Percentiles rank a stretch among this genome's conserved stretches.
Evolutionary conservation across 2,888 invertebrate species (phyloP).

Genomic region (Acrocyrtus sp.): DNA sequence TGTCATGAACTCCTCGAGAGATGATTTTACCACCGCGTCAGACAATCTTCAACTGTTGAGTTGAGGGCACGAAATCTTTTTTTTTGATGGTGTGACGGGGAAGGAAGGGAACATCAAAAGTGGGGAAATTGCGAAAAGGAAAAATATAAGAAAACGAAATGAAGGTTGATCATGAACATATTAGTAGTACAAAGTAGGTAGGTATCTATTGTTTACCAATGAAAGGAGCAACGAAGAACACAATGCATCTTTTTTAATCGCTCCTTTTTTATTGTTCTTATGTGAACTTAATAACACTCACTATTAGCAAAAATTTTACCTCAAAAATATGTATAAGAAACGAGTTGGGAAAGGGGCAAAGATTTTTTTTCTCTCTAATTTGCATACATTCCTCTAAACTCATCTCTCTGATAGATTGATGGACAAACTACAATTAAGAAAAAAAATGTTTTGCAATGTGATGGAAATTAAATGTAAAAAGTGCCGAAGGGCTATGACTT

Average conservation of each 20-base stretch:
- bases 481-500: conserved; percentile 44
- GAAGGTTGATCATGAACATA: not conserved
- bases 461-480: not conserved
- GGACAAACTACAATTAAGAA: conserved; percentile 37
- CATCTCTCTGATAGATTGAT: conserved; percentile 32
- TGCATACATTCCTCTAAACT: conserved; percentile 11
- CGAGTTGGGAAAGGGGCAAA: too few species aligned
- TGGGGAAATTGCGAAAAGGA: conserved; percentile 14
- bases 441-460: not conserved
- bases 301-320: not conserved
- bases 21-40: conserved; percentile 8
- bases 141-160: conserved; percentile 1
- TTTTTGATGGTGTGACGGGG: not conserved
- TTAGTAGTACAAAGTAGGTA: too few species aligned
- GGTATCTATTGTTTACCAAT: too few species aligned
- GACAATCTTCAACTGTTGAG: too few species aligned
- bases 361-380: conserved; percentile 19
- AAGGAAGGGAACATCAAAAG: not conserved
- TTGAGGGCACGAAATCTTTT: not conserved
- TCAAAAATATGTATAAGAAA: too few species aligned
- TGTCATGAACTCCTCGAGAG: conserved; percentile 41
- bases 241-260: conserved; percentile 4
- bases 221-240: not conserved
- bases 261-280: not conserved
- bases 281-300: not conserved